These are phyloP conservation scores for Hoplodrina blanda DNA, from an alignment of 2,888 invertebrate species.

Conservation along the genomic window DNA sequence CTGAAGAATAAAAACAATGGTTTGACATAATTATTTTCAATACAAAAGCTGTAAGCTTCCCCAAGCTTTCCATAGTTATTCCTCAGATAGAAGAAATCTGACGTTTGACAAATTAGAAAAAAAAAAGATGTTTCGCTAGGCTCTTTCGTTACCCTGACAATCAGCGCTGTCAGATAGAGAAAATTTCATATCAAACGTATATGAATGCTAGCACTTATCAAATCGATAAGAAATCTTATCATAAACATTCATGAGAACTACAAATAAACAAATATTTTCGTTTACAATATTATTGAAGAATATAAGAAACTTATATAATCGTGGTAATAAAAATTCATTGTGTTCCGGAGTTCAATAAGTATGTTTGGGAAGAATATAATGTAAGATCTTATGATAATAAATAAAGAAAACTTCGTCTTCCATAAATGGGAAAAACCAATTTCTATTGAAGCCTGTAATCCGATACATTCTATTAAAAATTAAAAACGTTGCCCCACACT, in stretches of 20 bases:
- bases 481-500: too few species aligned
- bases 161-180: conserved; percentile 9
- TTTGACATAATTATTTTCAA: too few species aligned
- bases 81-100: too few species aligned
- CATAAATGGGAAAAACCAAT: conserved; percentile 2
- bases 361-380: conserved; percentile 22
- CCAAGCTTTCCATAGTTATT: too few species aligned
- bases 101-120: too few species aligned
- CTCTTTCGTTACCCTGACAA: not conserved
- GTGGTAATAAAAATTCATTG: conserved; percentile 4
- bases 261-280: conserved; percentile 44
- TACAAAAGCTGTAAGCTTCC: too few species aligned
- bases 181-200: conserved; percentile 21
- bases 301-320: conserved; percentile 5
- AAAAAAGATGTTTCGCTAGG: not conserved
- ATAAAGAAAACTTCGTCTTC: conserved; percentile 22
- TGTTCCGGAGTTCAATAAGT: conserved; percentile 19
- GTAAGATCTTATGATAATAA: conserved; percentile 20
- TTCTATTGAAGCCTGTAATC: conserved; percentile 8
- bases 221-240: conserved; percentile 24
- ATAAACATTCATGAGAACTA: conserved; percentile 33
- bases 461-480: too few species aligned
- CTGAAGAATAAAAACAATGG: too few species aligned
- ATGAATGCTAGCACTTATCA: conserved; percentile 38
- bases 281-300: conserved; percentile 17